Percentiles rank a stretch among this genome's conserved stretches.
phyloP scores from a whole-genome alignment of 2,888 invertebrate genomes.

The Acleris holmiana region DNA sequence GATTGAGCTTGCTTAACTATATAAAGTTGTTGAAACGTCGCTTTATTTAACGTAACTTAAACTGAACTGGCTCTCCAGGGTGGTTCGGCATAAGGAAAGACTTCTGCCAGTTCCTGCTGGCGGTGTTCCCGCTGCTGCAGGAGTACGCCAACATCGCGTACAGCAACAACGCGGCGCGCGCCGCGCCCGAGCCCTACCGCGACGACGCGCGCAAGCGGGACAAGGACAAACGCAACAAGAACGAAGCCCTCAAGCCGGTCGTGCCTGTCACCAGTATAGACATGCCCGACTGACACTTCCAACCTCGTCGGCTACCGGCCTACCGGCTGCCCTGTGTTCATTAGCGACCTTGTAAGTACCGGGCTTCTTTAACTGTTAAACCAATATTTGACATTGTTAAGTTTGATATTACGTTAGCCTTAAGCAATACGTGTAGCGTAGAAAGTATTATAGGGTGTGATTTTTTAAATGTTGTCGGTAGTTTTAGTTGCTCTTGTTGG shows the following conservation, averaged over 20 bases:
- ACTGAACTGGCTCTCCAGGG: conserved; percentile 91
- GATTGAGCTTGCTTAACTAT: too few relatives aligned
- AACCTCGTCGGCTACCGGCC: conserved; percentile 45
- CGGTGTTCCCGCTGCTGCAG: conserved; percentile 96
- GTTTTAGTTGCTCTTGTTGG: conserved; percentile 36
- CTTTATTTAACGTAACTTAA: too few relatives aligned
- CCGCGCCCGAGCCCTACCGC: conserved; percentile 74
- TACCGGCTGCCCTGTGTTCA: too few relatives aligned
- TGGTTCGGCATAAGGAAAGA: conserved; percentile 99
- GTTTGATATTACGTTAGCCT: conserved; percentile 62
- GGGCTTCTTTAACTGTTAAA: conserved; percentile 59
- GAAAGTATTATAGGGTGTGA: conserved; percentile 39
- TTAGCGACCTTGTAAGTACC: conserved; percentile 59
- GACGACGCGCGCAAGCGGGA: conserved; percentile 76
- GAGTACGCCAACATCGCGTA: conserved; percentile 99
- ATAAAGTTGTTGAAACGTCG: too few relatives aligned
- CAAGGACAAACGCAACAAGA: conserved; percentile 87
- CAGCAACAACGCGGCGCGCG: conserved; percentile 84
- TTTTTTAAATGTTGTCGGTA: conserved; percentile 28
- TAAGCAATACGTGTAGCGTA: conserved; percentile 47
- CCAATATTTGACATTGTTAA: conserved; percentile 75
- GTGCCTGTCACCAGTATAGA: conserved; percentile 95
- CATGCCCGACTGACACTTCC: conserved; percentile 91
- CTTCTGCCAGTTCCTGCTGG: conserved; percentile 97
- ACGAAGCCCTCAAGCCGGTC: conserved; percentile 92